Conservation (phyloP, 2,113 vertebrate species). For the mouse (Mus musculus) region DNA sequence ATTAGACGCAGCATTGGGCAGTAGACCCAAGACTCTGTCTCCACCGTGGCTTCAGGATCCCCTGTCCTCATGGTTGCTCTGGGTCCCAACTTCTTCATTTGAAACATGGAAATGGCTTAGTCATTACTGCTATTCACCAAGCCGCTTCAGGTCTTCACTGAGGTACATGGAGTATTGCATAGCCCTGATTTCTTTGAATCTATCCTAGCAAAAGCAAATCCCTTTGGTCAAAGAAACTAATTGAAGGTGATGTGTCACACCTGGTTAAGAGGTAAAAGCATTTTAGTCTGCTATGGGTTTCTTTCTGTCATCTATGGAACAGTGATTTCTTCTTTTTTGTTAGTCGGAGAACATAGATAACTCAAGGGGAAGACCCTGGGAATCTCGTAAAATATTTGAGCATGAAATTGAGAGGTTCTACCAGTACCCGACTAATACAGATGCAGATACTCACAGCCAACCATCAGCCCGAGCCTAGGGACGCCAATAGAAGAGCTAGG, state of each 20-base stretch:
- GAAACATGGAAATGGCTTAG: neutral
- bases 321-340: neutral
- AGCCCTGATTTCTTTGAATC: neutral
- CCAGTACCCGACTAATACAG: too few relatives aligned
- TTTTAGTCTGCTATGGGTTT: neutral
- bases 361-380: neutral
- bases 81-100: neutral
- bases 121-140: neutral
- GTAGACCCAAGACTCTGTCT: conserved; percentile 7
- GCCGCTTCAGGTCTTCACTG: neutral
- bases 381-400: neutral
- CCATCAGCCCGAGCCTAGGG: too few relatives aligned
- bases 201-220: neutral
- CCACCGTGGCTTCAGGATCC: neutral
- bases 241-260: neutral
- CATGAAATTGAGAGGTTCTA: neutral
- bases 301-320: neutral
- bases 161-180: neutral
- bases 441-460: too few relatives aligned
- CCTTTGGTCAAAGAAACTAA: conserved; percentile 30
- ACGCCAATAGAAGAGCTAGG: too few relatives aligned
- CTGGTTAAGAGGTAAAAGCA: neutral
- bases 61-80: neutral
- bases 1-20: neutral
- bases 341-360: neutral